These are phyloP conservation scores for Philereme transversata DNA, from an alignment of 2,888 invertebrate genomes.

Conservation along the genomic window DNA sequence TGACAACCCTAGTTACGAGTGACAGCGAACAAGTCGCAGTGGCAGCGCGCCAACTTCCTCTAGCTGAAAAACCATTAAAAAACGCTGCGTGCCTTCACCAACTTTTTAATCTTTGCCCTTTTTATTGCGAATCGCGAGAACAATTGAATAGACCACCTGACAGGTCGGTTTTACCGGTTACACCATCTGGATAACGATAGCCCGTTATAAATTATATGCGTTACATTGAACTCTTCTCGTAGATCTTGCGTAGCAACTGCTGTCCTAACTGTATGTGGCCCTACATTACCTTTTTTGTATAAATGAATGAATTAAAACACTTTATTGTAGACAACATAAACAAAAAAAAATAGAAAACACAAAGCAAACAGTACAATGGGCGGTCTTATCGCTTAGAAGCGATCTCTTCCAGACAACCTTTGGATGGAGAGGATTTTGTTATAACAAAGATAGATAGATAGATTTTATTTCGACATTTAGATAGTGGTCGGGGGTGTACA, in stretches of 20 bases:
- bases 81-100: conserved; percentile 27
- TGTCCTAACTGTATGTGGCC: no score
- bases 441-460: no score
- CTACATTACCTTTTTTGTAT: no score
- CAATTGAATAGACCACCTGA: conserved; percentile 28
- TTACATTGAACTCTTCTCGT: not conserved
- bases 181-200: conserved; percentile 21
- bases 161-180: conserved; percentile 14
- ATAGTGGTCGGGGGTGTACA: no score
- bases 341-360: no score
- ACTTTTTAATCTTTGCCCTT: conserved; percentile 24
- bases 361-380: no score
- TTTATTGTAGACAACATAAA: no score
- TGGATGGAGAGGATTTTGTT: no score
- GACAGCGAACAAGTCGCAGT: conserved; percentile 26
- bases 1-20: conserved; percentile 31
- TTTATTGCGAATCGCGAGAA: conserved; percentile 24
- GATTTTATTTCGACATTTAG: no score
- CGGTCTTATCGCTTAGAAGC: no score
- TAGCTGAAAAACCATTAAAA: conserved; percentile 29
- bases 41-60: conserved; percentile 31
- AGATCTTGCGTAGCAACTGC: not conserved
- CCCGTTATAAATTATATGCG: not conserved
- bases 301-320: no score
- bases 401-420: no score